Percentiles rank a stretch among this genome's conserved stretches.
phyloP scores from a whole-genome alignment of 53 echinoderm and acorn worm genomes.

The Stichopus horrens region DNA sequence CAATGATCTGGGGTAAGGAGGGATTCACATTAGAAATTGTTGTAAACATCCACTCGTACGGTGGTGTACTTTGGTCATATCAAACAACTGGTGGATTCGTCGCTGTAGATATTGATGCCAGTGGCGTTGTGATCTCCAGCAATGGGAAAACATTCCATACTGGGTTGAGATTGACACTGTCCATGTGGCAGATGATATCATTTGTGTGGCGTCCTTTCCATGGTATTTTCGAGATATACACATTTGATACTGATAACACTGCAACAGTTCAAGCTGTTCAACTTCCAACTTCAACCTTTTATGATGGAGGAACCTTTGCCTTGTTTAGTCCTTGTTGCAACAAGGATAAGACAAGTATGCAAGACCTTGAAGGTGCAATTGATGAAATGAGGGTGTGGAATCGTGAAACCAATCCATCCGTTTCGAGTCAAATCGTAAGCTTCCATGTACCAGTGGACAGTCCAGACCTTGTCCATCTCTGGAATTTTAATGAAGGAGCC shows the following conservation, averaged over 20 bases:
- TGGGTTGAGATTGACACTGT: constrained; percentile 53
- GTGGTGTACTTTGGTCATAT: constrained; percentile 76
- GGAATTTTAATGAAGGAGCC: constrained; percentile 79
- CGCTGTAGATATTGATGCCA: constrained; percentile 54
- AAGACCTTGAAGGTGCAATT: constrained; percentile 56
- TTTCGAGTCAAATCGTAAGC: constrained; percentile 64
- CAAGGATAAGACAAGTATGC: constrained; percentile 46
- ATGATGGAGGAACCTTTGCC: constrained; percentile 57
- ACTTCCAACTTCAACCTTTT: constrained; percentile 50
- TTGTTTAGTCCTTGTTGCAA: constrained; percentile 62
- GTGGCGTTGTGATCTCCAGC: constrained; percentile 46
- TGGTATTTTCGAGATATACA: constrained; percentile 72
- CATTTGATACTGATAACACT: constrained; percentile 61
- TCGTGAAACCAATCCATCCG: constrained; percentile 76
- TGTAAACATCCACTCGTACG: constrained; percentile 44
- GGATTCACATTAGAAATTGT: constrained; percentile 75
- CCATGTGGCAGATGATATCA: constrained; percentile 69
- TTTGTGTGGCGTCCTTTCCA: constrained; percentile 78
- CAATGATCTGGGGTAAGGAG: constrained; percentile 52
- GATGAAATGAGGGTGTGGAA: constrained; percentile 85
- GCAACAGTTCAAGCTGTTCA: constrained; percentile 68
- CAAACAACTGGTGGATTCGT: constrained; percentile 58
- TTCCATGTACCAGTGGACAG: constrained; percentile 53
- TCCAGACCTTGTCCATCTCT: constrained; percentile 65
- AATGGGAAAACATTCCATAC: constrained; percentile 39